Percentiles rank a stretch among this genome's conserved stretches.
Evolutionary conservation across 2,797 vertebrate genomes (phyloP).

Genomic region (Tokudaia tokunoshimensis): DNA sequence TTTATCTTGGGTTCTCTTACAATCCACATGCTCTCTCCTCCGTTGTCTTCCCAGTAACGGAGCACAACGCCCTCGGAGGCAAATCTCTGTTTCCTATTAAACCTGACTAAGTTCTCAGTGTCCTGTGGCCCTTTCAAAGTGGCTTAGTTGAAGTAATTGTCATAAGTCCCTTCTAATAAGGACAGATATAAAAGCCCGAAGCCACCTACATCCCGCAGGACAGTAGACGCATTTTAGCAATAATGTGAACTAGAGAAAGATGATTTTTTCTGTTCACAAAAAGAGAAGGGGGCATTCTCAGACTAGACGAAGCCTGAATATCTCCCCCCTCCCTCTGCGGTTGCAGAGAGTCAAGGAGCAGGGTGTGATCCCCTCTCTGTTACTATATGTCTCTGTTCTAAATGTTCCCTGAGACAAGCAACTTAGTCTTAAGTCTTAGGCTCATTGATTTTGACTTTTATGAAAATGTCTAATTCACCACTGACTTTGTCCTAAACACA

Average conservation of each 20-base stretch:
- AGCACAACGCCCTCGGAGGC: constrained; percentile 46
- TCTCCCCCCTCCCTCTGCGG: background rate
- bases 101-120: constrained; percentile 38
- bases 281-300: background rate
- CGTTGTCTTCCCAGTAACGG: background rate
- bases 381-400: background rate
- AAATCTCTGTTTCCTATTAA: constrained; percentile 75
- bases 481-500: constrained; percentile 17
- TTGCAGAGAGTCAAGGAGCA: background rate
- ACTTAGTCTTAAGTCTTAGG: background rate
- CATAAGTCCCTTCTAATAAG: constrained; percentile 13
- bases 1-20: constrained; percentile 21
- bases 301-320: background rate
- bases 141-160: constrained; percentile 19
- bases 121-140: constrained; percentile 19
- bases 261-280: constrained; percentile 13
- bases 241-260: constrained; percentile 32
- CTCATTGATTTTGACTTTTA: background rate
- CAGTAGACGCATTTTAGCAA: constrained; percentile 43
- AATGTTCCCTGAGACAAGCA: background rate
- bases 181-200: constrained; percentile 42
- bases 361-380: background rate
- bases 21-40: background rate
- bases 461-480: constrained; percentile 22
- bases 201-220: background rate